Evolutionary conservation across 2,113 vertebrate genomes (phyloP).

Genomic region (Platysteira castanea): DNA sequence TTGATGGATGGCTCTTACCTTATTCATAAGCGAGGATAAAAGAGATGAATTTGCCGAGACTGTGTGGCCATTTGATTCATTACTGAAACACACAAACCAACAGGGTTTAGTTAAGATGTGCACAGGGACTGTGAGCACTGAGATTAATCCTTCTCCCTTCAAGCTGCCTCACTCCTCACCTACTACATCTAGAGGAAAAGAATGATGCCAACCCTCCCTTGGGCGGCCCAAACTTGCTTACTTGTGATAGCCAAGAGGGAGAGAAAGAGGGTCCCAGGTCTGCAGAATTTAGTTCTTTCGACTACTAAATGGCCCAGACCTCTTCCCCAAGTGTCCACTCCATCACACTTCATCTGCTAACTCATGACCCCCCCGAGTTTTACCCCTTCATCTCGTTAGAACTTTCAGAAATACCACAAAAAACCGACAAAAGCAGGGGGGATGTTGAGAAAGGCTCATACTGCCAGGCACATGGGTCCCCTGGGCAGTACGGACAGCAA

Average conservation of each 20-base stretch:
- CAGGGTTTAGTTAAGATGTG: conserved; percentile 89
- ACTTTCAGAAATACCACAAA: not conserved
- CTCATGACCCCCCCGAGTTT: not conserved
- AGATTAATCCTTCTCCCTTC: conserved; percentile 76
- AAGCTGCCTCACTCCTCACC: conserved; percentile 33
- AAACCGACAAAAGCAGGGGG: not conserved
- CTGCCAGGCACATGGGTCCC: not conserved
- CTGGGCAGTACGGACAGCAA: not conserved
- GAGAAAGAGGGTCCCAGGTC: not conserved
- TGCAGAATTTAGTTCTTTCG: not conserved
- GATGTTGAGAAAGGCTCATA: not conserved
- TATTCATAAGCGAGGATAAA: conserved; percentile 99
- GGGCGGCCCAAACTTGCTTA: not conserved
- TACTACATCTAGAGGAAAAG: not conserved
- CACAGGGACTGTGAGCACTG: conserved; percentile 79
- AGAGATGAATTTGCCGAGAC: conserved; percentile 97
- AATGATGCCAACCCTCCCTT: not conserved
- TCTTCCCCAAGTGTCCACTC: not conserved
- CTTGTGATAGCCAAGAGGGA: not conserved
- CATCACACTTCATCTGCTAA: not conserved
- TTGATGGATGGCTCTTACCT: conserved; percentile 99
- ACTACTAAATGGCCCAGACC: not conserved
- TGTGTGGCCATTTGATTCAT: conserved; percentile 99
- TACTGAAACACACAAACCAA: conserved; percentile 95
- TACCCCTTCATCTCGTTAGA: not conserved